phyloP scores from a whole-genome alignment of 2,113 vertebrate species.

The Circaetus gallicus region DNA sequence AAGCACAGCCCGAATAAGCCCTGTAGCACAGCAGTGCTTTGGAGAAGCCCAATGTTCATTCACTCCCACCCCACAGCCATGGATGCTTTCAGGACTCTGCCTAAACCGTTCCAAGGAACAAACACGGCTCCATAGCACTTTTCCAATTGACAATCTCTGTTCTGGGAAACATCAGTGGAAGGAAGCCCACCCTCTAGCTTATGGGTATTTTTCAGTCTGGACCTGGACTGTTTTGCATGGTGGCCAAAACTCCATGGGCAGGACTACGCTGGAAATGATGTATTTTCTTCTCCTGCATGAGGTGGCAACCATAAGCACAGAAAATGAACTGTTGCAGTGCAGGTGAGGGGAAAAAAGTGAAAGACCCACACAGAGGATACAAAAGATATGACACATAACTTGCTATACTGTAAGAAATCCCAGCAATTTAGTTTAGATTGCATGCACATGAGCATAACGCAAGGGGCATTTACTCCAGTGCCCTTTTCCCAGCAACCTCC shows the following conservation, averaged over 20 bases:
- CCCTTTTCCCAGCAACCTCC: not conserved
- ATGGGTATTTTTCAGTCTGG: not conserved
- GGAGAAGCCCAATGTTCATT: not conserved
- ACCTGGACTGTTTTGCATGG: not conserved
- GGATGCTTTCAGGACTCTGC: not conserved
- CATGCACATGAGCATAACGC: not conserved
- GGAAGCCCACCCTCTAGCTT: not conserved
- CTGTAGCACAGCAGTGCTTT: not conserved
- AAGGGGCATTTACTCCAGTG: not conserved
- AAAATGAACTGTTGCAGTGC: not conserved
- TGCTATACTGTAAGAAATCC: not conserved
- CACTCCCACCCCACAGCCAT: not conserved
- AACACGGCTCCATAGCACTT: not conserved
- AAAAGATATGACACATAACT: not conserved
- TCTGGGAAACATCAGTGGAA: not conserved
- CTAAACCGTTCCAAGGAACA: not conserved
- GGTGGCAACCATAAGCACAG: not conserved
- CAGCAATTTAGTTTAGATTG: not conserved
- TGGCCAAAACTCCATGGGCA: not conserved
- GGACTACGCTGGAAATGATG: not conserved
- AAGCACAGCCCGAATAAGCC: not conserved
- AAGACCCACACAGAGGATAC: not conserved
- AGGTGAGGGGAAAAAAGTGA: not conserved
- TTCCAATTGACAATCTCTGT: fast-evolving
- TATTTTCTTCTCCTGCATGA: not conserved